phyloP scores from a whole-genome alignment of 2,888 invertebrate genomes.

The Parthenolecanium corni region DNA sequence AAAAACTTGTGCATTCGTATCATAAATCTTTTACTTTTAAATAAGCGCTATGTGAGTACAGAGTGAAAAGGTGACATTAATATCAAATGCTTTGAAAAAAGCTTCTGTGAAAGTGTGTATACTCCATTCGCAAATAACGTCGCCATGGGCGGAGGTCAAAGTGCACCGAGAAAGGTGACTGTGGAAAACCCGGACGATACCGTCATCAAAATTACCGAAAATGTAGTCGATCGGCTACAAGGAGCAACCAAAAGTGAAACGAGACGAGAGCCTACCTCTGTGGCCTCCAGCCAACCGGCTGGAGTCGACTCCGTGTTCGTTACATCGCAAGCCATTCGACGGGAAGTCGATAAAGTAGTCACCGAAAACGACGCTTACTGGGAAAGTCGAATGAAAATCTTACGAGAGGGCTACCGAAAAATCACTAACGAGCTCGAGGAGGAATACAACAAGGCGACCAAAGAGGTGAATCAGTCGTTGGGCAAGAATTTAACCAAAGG shows the following conservation, averaged over 20 bases:
- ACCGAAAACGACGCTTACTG: slow-evolving; percentile 4
- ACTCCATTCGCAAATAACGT: too few species aligned
- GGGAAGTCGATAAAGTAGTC: slow-evolving; percentile 8
- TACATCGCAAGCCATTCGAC: slow-evolving; percentile 3
- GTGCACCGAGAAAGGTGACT: slow-evolving; percentile 2
- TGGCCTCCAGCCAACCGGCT: neutral
- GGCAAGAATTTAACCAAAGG: neutral
- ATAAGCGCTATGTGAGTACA: too few species aligned
- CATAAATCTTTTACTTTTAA: too few species aligned
- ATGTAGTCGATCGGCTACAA: slow-evolving; percentile 8
- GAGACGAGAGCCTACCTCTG: neutral
- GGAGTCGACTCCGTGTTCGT: neutral
- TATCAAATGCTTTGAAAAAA: too few species aligned
- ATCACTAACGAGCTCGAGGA: slow-evolving; percentile 3
- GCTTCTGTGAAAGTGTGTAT: too few species aligned
- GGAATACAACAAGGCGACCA: slow-evolving; percentile 8
- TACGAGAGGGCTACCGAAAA: slow-evolving; percentile 1
- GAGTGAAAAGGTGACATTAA: too few species aligned
- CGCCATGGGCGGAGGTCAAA: neutral
- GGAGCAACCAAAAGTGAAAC: neutral
- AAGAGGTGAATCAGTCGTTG: slow-evolving; percentile 11
- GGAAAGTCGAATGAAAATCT: slow-evolving; percentile 8
- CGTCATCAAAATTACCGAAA: slow-evolving; percentile 9
- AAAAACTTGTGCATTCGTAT: too few species aligned
- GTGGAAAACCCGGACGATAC: slow-evolving; percentile 14